phyloP scores from a whole-genome alignment of 1,140 invertebrate species.

The Drosophila hydei region DNA sequence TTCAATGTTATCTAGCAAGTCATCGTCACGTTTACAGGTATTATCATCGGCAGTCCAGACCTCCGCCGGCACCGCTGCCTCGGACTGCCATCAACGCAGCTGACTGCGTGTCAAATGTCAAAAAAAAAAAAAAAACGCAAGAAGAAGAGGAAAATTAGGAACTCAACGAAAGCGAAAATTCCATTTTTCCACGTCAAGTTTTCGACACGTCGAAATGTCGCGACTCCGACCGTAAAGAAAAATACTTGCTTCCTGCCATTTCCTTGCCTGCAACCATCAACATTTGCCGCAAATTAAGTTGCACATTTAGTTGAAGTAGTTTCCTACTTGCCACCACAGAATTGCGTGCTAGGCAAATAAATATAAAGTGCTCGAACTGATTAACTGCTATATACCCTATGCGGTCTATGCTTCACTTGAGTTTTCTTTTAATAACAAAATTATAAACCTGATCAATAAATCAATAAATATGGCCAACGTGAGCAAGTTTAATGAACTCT shows the following conservation, averaged over 20 bases:
- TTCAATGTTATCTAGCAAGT: conserved; percentile 62
- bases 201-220: conserved; percentile 51
- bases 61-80: too few relatives aligned
- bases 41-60: conserved; percentile 51
- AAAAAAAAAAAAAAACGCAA: conserved; percentile 16
- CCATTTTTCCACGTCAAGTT: conserved; percentile 69
- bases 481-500: neutral
- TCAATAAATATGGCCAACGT: too few relatives aligned
- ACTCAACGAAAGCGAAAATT: conserved; percentile 47
- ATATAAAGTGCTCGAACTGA: neutral
- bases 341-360: neutral
- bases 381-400: neutral
- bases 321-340: conserved; percentile 25
- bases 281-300: conserved; percentile 21
- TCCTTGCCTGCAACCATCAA: conserved; percentile 5
- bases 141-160: conserved; percentile 46
- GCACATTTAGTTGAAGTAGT: conserved; percentile 31
- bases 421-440: too few relatives aligned
- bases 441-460: too few relatives aligned
- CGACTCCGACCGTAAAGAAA: conserved; percentile 22
- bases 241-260: conserved; percentile 12
- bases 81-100: conserved; percentile 1
- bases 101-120: conserved; percentile 24
- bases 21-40: conserved; percentile 73
- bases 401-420: too few relatives aligned